A percentile compares a stretch with the other conserved stretches of the same genome.
Evolutionary conservation across 2,113 vertebrate species (phyloP).

Genomic region (Dromaius novaehollandiae): DNA sequence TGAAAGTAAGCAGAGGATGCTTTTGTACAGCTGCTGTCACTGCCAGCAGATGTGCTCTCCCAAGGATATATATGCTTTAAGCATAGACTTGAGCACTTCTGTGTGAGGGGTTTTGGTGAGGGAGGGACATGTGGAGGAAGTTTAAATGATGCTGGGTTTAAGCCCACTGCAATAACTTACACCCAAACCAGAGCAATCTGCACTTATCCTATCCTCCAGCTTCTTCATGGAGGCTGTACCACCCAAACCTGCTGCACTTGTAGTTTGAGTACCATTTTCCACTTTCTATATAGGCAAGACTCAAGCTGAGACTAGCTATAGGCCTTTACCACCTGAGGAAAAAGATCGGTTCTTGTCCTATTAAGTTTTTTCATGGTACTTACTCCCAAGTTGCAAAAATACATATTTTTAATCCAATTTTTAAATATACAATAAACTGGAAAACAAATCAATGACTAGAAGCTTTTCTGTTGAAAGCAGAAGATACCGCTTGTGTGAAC

Average conservation of each 20-base stretch:
- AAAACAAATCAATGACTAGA: not conserved
- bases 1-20: slow-evolving; percentile 67
- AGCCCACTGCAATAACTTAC: not conserved
- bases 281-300: not conserved
- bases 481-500: not conserved
- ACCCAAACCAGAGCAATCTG: not conserved
- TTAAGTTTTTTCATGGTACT: not conserved
- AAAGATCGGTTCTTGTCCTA: not conserved
- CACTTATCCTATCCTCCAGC: not conserved
- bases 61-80: not conserved
- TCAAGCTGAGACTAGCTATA: not conserved
- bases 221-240: not conserved
- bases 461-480: not conserved
- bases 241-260: not conserved
- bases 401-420: not conserved
- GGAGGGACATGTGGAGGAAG: not conserved
- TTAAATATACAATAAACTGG: not conserved
- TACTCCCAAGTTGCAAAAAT: not conserved
- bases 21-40: slow-evolving; percentile 39
- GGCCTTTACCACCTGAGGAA: not conserved
- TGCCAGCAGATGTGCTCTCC: slow-evolving; percentile 16
- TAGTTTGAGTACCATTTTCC: not conserved
- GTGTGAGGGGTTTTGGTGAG: not conserved
- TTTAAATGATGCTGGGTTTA: not conserved
- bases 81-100: not conserved